phyloP scores from a whole-genome alignment of 2,113 vertebrate genomes.

The Callipepla squamata region DNA sequence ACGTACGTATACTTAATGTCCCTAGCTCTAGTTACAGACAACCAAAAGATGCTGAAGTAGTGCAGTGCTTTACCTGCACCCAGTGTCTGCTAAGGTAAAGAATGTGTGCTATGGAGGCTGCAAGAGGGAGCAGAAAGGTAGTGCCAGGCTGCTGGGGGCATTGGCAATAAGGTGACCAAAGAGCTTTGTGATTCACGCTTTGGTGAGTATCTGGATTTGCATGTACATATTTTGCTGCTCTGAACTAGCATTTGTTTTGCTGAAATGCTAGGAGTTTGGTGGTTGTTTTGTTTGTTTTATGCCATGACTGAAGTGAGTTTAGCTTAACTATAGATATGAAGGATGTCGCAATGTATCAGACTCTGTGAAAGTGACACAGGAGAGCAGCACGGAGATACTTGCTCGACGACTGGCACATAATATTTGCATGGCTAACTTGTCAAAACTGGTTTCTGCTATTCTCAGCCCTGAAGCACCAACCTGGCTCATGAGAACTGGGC shows the following conservation, averaged over 20 bases:
- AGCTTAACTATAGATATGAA: slow-evolving; percentile 44
- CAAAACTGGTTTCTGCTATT: slow-evolving; percentile 47
- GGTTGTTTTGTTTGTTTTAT: slow-evolving; percentile 31
- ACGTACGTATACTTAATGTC: not conserved
- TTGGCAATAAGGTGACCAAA: not conserved
- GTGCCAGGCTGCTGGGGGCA: not conserved
- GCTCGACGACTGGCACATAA: not conserved
- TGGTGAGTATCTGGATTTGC: not conserved
- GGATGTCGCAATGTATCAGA: slow-evolving; percentile 51
- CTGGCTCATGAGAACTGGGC: slow-evolving; percentile 33
- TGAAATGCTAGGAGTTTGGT: not conserved
- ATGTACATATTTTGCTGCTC: not conserved
- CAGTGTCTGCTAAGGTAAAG: not conserved
- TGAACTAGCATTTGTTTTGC: not conserved
- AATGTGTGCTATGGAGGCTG: not conserved
- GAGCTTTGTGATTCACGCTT: not conserved
- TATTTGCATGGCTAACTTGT: slow-evolving; percentile 68
- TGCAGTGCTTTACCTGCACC: not conserved
- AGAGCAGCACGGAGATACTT: slow-evolving; percentile 34
- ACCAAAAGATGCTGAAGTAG: not conserved
- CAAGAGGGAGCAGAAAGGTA: not conserved
- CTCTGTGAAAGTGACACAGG: not conserved
- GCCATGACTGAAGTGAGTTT: not conserved
- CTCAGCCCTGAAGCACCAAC: slow-evolving; percentile 53
- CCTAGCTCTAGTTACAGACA: not conserved